Evolutionary conservation across 2,888 invertebrate species (phyloP), one percentile per base, ranked within the genome.

Genomic region (Pollenia griseotomentosa): DNA sequence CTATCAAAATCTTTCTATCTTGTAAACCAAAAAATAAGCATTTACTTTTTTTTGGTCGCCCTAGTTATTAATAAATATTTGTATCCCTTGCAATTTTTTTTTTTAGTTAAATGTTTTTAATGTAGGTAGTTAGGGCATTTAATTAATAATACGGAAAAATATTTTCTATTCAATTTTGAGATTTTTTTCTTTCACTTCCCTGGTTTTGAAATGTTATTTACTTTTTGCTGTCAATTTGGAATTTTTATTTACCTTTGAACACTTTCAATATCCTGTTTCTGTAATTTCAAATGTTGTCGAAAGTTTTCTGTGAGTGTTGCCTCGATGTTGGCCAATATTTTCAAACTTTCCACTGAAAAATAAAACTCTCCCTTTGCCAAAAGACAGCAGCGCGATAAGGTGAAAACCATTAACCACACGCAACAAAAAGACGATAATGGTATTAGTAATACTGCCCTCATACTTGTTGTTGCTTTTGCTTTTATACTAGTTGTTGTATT

Each of bases 51-150:
- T n/a, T n/a, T n/a, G n/a, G n/a, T n/a, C n/a, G n/a, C n/a, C n/a
- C n/a, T n/a, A n/a, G n/a, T n/a, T n/a, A n/a, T n/a, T n/a, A n/a
- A n/a, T n/a, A n/a, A n/a, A n/a, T n/a, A n/a, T n/a, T n/a, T n/a
- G n/a, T n/a, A n/a, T n/a, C n/a, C n/a, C n/a, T n/a, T 14, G 11
- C n/a, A 40, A 40, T 12, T 61, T n/a, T 16, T 0, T 99, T 99
- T 88, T 96, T 96, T 83, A 99, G 94, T 93, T 99, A 99, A 91
- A 19, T 59, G n/a, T 44, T 42, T 77, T 10, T 48, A 63, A 46
- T 46, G 46, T 0, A n/a, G 3, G 11, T 57, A 57, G 73, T 73
- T 33, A 65, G 80, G 71, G 65, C 73, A 81, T 44, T 73, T 65
- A 68, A 57, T 51, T 66, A 61, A 82, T 82, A 46, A 44, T 61